Evolutionary conservation across 2,888 invertebrate genomes (phyloP), one percentile per base, ranked within the genome.

Genomic region (Cephus rjabovi): DNA sequence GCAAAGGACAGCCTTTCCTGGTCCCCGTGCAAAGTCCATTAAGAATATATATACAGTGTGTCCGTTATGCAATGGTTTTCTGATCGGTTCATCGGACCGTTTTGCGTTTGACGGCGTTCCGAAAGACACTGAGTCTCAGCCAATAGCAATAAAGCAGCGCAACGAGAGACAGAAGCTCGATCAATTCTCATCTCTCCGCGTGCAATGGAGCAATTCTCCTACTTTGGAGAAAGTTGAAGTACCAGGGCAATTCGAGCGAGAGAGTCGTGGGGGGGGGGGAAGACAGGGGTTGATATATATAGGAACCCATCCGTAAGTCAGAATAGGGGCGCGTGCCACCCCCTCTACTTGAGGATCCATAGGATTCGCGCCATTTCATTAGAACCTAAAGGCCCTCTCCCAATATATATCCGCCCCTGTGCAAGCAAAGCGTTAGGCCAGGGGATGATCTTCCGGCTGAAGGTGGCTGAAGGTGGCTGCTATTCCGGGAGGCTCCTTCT

Each of bases 131-230:
- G 23, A 23, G 23, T 9, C 23, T 15, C 23, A 9, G 56, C 2
- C 56, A 56, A 6, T 9, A 9, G 23, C 23, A 56, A 56, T 56
- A 9, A 56, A 23, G 33, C 73, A 69, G 34, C 75, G 34, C 76
- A 56, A 35, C 35, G 56, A 34, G 73, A 77, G 75, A 77, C 77
- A 77, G 75, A 79, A 75, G n/a, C 75, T 68, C 56, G 76, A 68
- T 77, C 77, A 77, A 76, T 79, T 73, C 77, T 77, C 69, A 56
- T 56, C 74, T 56, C 56, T 23, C 71, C 71, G 69, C 71, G 69
- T 73, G 35, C 69, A 77, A 76, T 75, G 73, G 76, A 80, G 77
- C 70, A 79, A 76, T 76, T 73, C 68, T 35, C 35, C 11, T 35
- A 12, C 12, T 35, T 35, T 12, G 35, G 35, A 12, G 35, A 35